Conservation (phyloP, 2,113 vertebrate genomes). For the Lipophrys pholis region DNA sequence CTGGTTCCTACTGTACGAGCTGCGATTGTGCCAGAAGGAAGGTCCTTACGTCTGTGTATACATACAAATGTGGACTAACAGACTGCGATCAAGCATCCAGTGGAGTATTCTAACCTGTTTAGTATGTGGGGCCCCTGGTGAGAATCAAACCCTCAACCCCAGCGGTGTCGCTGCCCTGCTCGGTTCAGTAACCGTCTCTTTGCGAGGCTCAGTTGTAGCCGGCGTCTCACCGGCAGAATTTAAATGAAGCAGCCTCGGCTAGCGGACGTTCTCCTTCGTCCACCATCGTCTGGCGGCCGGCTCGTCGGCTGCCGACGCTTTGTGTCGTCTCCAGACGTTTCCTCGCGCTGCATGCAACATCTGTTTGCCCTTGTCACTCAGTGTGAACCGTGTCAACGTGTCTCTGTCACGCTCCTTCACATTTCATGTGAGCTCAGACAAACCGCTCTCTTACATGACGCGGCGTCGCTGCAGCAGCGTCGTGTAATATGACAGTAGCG, state of each 20-base stretch:
- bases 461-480: too few species aligned
- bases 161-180: conserved; percentile 23
- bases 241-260: too few species aligned
- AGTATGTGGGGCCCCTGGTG: not conserved
- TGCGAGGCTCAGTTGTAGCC: too few species aligned
- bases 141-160: conserved; percentile 36
- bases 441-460: too few species aligned
- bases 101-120: conserved; percentile 4
- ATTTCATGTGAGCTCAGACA: too few species aligned
- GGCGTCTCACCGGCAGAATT: too few species aligned
- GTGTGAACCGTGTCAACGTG: not conserved
- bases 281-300: too few species aligned
- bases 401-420: too few species aligned
- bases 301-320: too few species aligned
- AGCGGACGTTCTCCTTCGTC: conserved; percentile 6
- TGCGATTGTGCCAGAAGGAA: too few species aligned
- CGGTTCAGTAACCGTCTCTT: too few species aligned
- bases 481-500: not conserved
- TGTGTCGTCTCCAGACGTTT: not conserved
- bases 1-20: not conserved
- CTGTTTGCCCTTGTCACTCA: conserved; percentile 11
- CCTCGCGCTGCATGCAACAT: not conserved
- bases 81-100: too few species aligned
- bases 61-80: not conserved
- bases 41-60: not conserved